phyloP scores from a whole-genome alignment of 2,113 vertebrate genomes.

The Plecturocebus donacophilus region DNA sequence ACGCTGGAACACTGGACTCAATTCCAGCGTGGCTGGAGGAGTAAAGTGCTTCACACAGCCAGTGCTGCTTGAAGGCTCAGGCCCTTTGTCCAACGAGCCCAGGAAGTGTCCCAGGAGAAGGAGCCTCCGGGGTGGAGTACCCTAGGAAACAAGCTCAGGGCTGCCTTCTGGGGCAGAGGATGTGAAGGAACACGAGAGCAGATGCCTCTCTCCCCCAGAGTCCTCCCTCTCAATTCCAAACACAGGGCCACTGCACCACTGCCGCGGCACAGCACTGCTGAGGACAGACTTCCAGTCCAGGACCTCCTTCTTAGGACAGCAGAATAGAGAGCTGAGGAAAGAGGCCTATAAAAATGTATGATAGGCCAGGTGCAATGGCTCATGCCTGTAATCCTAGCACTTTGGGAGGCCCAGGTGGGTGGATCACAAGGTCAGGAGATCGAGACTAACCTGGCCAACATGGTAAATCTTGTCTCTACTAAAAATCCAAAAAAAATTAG shows the following conservation, averaged over 20 bases:
- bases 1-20: neutral
- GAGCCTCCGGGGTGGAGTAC: neutral
- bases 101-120: neutral
- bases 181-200: neutral
- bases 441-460: no score
- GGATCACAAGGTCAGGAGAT: no score
- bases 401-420: no score
- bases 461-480: no score
- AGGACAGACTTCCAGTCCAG: neutral
- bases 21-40: neutral
- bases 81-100: no score
- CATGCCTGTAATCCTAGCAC: no score
- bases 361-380: no score
- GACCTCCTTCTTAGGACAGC: neutral
- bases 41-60: neutral
- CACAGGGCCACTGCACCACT: neutral
- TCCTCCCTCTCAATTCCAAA: neutral
- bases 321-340: neutral
- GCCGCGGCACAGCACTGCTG: rapidly evolving
- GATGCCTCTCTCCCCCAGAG: rapidly evolving
- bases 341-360: rapidly evolving
- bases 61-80: neutral
- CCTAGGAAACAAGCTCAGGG: neutral
- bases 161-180: neutral
- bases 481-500: no score